These are phyloP conservation scores for Melanerpes formicivorus DNA, from an alignment of 2,113 vertebrate genomes.

Conservation along the genomic window DNA sequence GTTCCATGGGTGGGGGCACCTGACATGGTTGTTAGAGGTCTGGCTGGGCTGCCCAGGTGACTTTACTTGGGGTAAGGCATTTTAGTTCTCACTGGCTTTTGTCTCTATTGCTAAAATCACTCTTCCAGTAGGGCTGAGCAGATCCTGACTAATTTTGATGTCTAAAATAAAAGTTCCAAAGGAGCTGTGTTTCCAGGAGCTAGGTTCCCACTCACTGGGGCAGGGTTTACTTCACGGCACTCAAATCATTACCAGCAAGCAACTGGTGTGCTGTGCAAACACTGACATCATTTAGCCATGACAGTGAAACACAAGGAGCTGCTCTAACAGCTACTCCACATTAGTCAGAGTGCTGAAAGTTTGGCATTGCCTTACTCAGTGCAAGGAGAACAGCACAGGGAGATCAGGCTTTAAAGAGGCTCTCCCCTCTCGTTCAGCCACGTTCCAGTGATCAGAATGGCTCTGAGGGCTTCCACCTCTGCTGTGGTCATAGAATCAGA, in stretches of 20 bases:
- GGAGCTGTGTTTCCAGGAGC: constrained; percentile 43
- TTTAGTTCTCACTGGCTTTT: not conserved
- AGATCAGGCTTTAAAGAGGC: not conserved
- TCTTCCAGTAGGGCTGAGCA: not conserved
- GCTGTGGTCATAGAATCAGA: not conserved
- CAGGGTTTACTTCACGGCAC: not conserved
- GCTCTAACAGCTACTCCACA: not conserved
- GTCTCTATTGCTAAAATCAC: constrained; percentile 16
- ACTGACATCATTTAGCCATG: not conserved
- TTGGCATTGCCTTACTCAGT: not conserved
- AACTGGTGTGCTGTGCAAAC: not conserved
- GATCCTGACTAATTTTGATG: constrained; percentile 7
- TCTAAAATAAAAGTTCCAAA: not conserved
- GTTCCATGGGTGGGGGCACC: not conserved
- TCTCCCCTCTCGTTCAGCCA: not conserved
- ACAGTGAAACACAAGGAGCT: not conserved
- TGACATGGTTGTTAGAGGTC: not conserved
- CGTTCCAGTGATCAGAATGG: not conserved
- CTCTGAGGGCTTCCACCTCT: not conserved
- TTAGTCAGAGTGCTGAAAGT: not conserved
- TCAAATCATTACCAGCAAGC: not conserved
- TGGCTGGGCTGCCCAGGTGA: not conserved
- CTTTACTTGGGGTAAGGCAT: not conserved
- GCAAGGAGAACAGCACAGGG: not conserved
- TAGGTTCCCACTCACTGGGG: not conserved